A percentile compares a stretch with the other conserved stretches of the same genome.
phyloP scores from a whole-genome alignment of 1,140 invertebrate genomes.

The Drosophila prosaltans region DNA sequence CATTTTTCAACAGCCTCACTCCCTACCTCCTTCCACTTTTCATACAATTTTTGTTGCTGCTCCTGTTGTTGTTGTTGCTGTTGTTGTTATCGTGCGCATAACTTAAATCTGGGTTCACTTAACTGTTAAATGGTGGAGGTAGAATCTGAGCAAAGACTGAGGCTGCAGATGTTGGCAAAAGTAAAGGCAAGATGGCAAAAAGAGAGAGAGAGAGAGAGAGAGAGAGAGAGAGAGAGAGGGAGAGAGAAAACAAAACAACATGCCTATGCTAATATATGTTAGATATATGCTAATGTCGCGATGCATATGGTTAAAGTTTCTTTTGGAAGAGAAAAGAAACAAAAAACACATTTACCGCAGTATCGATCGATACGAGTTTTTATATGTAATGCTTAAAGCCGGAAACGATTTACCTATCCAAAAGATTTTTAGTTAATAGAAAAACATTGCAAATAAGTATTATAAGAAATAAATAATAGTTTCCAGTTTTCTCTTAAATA shows the following conservation, averaged over 20 bases:
- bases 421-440: too few relatives aligned
- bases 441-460: too few relatives aligned
- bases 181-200: background rate
- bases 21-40: background rate
- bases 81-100: background rate
- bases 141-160: background rate
- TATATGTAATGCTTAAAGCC: too few relatives aligned
- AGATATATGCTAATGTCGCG: background rate
- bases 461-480: too few relatives aligned
- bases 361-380: too few relatives aligned
- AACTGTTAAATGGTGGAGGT: background rate
- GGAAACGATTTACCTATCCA: too few relatives aligned
- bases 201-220: background rate
- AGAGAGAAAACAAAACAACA: background rate
- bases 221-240: background rate
- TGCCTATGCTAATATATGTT: slow-evolving; percentile 1
- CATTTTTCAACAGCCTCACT: background rate
- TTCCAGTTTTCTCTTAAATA: too few relatives aligned
- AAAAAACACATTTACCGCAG: too few relatives aligned
- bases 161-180: background rate
- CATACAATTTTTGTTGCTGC: background rate
- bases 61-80: too few relatives aligned
- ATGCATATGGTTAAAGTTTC: background rate
- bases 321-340: too few relatives aligned
- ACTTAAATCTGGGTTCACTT: slow-evolving; percentile 8